Conservation (phyloP, 1,140 invertebrate genomes). For the Hylaeus anthracinus region DNA sequence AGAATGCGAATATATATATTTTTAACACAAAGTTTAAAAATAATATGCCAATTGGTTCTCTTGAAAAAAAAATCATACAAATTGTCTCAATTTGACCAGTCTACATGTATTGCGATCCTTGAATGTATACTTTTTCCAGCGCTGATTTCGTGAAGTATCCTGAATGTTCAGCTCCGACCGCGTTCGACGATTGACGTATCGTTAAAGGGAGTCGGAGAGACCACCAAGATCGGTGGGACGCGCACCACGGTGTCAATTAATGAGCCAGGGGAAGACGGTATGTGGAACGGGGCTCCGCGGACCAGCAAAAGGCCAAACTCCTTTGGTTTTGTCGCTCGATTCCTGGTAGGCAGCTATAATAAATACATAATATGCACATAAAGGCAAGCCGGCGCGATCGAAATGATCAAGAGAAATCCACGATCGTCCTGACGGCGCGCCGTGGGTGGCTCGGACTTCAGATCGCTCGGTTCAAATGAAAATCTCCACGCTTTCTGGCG, state of each 20-base stretch:
- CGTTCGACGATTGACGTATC: conserved; percentile 58
- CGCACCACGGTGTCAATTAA: conserved; percentile 78
- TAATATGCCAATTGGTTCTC: too few relatives aligned
- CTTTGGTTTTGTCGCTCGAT: conserved; percentile 76
- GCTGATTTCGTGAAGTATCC: conserved; percentile 7
- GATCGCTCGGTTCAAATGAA: conserved; percentile 33
- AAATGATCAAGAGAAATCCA: conserved; percentile 74
- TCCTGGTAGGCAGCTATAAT: conserved; percentile 77
- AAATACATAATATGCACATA: conserved; percentile 81
- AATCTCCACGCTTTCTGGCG: conserved; percentile 50
- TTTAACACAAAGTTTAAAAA: too few relatives aligned
- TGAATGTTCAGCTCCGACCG: conserved; percentile 1
- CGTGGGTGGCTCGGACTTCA: conserved; percentile 65
- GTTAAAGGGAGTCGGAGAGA: conserved; percentile 72
- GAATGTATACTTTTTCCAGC: conserved; percentile 8
- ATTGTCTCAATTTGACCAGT: too few relatives aligned
- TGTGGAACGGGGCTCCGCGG: conserved; percentile 56
- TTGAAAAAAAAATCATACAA: too few relatives aligned
- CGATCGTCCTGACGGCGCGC: conserved; percentile 47
- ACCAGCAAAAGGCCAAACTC: conserved; percentile 66
- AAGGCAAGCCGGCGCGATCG: conserved; percentile 77
- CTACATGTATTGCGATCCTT: too few relatives aligned
- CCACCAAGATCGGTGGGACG: conserved; percentile 74
- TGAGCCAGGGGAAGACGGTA: conserved; percentile 66
- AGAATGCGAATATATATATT: too few relatives aligned